Evolutionary conservation across 2,888 invertebrate species (phyloP).

Genomic region (Aphodius granarius): DNA sequence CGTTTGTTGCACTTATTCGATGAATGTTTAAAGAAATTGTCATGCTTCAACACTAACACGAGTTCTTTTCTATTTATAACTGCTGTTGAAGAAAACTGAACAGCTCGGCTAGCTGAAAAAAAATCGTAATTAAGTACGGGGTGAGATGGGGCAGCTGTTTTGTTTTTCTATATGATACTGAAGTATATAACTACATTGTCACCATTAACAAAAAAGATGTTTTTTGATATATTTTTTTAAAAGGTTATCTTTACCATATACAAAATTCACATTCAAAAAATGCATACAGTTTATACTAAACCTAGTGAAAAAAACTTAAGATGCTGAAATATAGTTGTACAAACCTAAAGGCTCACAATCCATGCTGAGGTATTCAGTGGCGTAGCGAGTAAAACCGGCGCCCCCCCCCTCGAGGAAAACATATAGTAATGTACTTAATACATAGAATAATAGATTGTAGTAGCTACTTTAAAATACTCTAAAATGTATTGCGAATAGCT

Average conservation of each 20-base stretch:
- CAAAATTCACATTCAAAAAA: neutral
- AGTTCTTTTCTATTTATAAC: neutral
- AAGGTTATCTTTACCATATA: neutral
- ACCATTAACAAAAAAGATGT: neutral
- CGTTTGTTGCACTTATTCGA: neutral
- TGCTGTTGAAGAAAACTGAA: neutral
- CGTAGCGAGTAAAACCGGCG: too few relatives aligned
- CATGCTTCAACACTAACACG: neutral
- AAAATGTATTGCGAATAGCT: too few relatives aligned
- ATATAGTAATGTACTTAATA: too few relatives aligned
- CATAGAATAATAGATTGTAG: too few relatives aligned
- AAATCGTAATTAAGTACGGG: neutral
- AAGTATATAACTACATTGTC: neutral
- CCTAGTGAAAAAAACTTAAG: neutral
- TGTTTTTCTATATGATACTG: neutral
- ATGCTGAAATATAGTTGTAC: neutral
- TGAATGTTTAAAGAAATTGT: slow-evolving; percentile 2
- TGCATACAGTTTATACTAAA: neutral
- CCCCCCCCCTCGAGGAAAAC: too few relatives aligned
- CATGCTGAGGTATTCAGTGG: neutral
- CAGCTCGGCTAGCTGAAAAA: neutral
- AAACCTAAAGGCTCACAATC: neutral
- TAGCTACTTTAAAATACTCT: too few relatives aligned
- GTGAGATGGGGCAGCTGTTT: neutral
- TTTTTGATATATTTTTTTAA: neutral